Conservation (phyloP, 2,797 vertebrate genomes). For the Chiropotes sagulatus region DNA sequence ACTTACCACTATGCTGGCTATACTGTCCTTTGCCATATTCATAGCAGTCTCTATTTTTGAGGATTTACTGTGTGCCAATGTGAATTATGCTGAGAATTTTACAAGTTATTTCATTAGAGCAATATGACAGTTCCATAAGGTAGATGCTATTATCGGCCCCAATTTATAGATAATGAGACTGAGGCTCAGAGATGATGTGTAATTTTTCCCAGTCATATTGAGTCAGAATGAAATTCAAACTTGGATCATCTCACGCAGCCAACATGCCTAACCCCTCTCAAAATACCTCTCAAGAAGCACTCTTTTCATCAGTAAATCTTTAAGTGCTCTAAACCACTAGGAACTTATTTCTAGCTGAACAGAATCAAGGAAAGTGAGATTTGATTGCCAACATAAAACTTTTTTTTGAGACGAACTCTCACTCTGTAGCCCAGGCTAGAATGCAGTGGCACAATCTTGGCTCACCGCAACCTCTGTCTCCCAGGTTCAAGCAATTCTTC, state of each 20-base stretch:
- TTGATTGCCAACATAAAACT: not conserved
- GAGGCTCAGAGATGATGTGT: not conserved
- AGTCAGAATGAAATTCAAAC: not conserved
- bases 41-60: not conserved
- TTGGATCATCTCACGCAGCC: not conserved
- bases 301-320: not conserved
- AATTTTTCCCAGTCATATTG: not conserved
- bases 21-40: not conserved
- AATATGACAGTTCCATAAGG: not conserved
- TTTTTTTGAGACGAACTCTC: not conserved
- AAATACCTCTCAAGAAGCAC: not conserved
- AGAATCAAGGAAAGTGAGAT: fast-evolving
- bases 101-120: not conserved
- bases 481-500: not conserved
- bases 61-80: not conserved
- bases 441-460: not conserved
- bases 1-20: not conserved
- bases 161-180: not conserved
- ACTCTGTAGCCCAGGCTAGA: not conserved
- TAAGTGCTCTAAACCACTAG: not conserved
- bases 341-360: not conserved
- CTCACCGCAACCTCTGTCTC: not conserved
- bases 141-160: not conserved
- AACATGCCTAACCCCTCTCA: not conserved
- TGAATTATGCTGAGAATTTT: not conserved